These are phyloP conservation scores for Erannis defoliaria DNA, from an alignment of 2,888 invertebrate genomes.

Conservation along the genomic window DNA sequence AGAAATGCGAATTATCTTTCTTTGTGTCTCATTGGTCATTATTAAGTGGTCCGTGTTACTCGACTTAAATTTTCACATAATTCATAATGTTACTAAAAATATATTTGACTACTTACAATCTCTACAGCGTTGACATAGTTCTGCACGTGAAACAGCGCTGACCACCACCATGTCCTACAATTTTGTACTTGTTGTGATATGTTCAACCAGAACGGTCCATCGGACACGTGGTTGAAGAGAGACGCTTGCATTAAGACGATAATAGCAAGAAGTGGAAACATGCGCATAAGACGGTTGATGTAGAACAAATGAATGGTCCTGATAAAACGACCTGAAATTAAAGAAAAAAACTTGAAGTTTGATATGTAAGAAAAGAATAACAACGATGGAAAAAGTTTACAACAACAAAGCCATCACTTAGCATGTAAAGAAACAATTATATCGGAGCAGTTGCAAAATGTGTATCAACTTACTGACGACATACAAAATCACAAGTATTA, in stretches of 20 bases:
- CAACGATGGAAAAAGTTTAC: neutral
- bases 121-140: constrained; percentile 71
- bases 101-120: constrained; percentile 50
- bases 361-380: neutral
- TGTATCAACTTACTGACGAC: neutral
- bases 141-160: constrained; percentile 77
- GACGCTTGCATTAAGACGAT: constrained; percentile 62
- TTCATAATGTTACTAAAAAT: neutral
- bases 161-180: constrained; percentile 82
- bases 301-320: constrained; percentile 60
- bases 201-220: constrained; percentile 74
- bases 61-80: no score
- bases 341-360: neutral
- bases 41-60: no score
- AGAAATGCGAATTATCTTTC: no score
- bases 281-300: constrained; percentile 61
- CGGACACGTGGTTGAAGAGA: constrained; percentile 58
- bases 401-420: neutral
- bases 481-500: neutral
- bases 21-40: no score
- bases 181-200: constrained; percentile 61
- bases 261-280: constrained; percentile 65
- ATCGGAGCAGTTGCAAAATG: neutral
- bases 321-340: constrained; percentile 60
- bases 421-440: no score